Evolutionary conservation across 2,888 invertebrate species (phyloP), one percentile per base, ranked within the genome.

Genomic region (Smittia sp.): DNA sequence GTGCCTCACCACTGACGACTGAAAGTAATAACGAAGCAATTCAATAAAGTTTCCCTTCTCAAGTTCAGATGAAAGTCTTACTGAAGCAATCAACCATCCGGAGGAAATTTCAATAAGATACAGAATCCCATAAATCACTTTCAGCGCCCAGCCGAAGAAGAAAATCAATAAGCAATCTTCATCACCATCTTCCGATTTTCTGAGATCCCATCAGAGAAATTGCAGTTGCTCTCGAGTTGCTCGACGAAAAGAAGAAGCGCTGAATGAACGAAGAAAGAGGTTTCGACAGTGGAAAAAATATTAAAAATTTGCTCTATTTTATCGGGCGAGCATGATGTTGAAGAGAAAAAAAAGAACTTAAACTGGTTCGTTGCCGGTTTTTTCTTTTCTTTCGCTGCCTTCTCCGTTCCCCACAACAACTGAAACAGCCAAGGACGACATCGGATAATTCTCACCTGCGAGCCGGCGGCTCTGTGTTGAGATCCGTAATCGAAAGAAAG

Each of bases 1-100:
- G 85, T 86, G 24, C 15, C 63, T 74, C 83, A 87, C 76, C 86
- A 86, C 79, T 46, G 46, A 46, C 3, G 32, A 6, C 32, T 32
- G 32, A 32, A 32, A n/a, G n/a, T n/a, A n/a, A n/a, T n/a, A n/a
- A 9, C 32, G 32, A 32, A 32, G 9, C 9, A 9, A 32, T 6
- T 32, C 9, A 32, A 32, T 32, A 32, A 32, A 32, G 32, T 32
- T 32, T 32, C n/a, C n/a, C n/a, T n/a, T n/a, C n/a, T 32, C 32
- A 32, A 32, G 32, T 32, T 32, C 32, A 32, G 4, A 32, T 32
- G 32, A 6, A 32, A 32, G n/a, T n/a, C n/a, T n/a, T n/a, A n/a
- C n/a, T n/a, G n/a, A n/a, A n/a, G n/a, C 32, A 32, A 32, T 32
- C 32, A 6, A 6, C 9, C 32, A 32, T 32, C 32, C 32, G 32